Conservation (phyloP, 2,113 vertebrate species). For the Mus spicilegus region DNA sequence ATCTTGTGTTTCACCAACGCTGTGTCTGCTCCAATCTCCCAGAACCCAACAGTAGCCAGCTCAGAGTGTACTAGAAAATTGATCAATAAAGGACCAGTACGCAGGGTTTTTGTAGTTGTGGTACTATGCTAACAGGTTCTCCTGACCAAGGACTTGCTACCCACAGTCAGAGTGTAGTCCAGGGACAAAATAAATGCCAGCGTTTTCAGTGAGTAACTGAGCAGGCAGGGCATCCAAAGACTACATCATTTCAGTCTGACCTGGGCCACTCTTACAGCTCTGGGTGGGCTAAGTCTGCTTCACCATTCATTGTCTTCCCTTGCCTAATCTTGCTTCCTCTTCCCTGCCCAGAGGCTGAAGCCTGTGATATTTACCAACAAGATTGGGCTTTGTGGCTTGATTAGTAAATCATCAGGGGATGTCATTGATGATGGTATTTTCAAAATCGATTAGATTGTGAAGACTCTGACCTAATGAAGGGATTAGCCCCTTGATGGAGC, state of each 20-base stretch:
- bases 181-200: background rate
- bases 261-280: background rate
- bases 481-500: background rate
- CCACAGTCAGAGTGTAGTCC: background rate
- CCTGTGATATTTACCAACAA: background rate
- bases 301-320: background rate
- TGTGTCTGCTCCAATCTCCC: background rate
- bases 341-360: background rate
- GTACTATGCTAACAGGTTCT: background rate
- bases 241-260: background rate
- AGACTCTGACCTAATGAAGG: background rate
- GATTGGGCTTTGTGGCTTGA: background rate
- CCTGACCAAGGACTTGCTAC: background rate
- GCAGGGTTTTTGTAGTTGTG: background rate
- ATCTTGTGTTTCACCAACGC: background rate
- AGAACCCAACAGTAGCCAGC: background rate
- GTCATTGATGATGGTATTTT: background rate
- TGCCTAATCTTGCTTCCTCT: background rate
- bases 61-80: background rate
- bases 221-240: background rate
- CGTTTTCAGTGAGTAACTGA: background rate
- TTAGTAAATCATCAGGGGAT: background rate
- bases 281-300: background rate
- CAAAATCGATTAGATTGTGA: background rate
- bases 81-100: background rate